Percentiles rank a stretch among this genome's conserved stretches.
phyloP scores from a whole-genome alignment of 2,797 vertebrate species.

The Crocodylus rhombifer region DNA sequence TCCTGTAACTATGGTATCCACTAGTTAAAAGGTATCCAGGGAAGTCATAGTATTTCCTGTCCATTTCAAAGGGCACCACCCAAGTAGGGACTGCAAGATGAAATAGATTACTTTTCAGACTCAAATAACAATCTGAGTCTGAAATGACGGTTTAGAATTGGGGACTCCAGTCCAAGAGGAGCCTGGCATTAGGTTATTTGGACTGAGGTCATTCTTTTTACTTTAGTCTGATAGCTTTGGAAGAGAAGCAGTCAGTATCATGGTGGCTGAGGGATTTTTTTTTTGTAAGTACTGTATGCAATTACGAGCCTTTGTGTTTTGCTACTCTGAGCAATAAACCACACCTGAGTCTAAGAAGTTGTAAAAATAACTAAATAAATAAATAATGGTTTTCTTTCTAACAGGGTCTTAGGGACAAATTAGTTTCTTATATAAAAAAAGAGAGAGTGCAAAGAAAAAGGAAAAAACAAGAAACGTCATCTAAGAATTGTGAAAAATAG shows the following conservation, averaged over 20 bases:
- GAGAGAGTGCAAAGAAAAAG: background rate
- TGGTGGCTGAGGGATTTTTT: background rate
- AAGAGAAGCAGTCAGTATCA: background rate
- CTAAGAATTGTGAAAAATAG: background rate
- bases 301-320: background rate
- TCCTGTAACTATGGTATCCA: conserved; percentile 23
- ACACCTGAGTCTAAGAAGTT: background rate
- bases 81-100: background rate
- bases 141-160: background rate
- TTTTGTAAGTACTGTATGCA: background rate
- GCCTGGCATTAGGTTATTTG: conserved; percentile 14
- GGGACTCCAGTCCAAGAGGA: background rate
- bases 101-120: conserved; percentile 28
- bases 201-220: background rate
- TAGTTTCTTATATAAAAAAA: background rate
- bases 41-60: conserved; percentile 40
- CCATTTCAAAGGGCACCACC: conserved; percentile 7
- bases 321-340: fast-evolving
- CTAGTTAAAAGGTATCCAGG: background rate
- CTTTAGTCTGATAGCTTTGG: background rate
- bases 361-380: background rate
- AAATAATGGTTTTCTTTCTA: fast-evolving
- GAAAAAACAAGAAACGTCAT: background rate
- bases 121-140: background rate
- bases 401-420: background rate